Evolutionary conservation across 2,113 vertebrate genomes (phyloP).

Genomic region (Halcyon senegalensis): DNA sequence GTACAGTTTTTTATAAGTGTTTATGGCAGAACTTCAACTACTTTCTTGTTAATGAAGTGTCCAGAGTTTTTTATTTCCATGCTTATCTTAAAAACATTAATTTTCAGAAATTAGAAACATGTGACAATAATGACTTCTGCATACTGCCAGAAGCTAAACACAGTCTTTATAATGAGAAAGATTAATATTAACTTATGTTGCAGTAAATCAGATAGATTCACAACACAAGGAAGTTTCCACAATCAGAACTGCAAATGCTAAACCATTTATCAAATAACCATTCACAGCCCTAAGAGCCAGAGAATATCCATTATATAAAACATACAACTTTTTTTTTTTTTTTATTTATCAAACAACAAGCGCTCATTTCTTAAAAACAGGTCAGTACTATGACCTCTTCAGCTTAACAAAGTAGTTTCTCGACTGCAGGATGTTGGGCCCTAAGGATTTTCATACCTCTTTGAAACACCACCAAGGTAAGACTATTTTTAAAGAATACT

Average conservation of each 20-base stretch:
- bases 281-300: not conserved
- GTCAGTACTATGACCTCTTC: not conserved
- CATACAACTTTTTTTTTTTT: not conserved
- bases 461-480: not conserved
- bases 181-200: constrained; percentile 19
- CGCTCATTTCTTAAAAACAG: accelerated
- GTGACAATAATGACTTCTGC: constrained; percentile 54
- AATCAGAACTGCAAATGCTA: not conserved
- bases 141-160: constrained; percentile 55
- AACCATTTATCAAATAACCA: not conserved
- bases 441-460: not conserved
- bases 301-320: not conserved
- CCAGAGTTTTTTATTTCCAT: constrained; percentile 43
- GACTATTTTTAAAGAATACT: not conserved
- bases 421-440: not conserved
- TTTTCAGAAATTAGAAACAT: constrained; percentile 74
- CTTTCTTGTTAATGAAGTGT: constrained; percentile 63
- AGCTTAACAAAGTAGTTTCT: not conserved
- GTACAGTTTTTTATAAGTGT: constrained; percentile 52
- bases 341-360: not conserved
- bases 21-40: constrained; percentile 77
- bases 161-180: constrained; percentile 27
- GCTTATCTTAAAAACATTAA: constrained; percentile 67
- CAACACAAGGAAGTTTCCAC: not conserved
- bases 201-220: constrained; percentile 31